Percentiles rank a stretch among this genome's conserved stretches.
These are phyloP conservation scores for Troides aeacus DNA, from an alignment of 2,888 invertebrate species.

Conservation along the genomic window DNA sequence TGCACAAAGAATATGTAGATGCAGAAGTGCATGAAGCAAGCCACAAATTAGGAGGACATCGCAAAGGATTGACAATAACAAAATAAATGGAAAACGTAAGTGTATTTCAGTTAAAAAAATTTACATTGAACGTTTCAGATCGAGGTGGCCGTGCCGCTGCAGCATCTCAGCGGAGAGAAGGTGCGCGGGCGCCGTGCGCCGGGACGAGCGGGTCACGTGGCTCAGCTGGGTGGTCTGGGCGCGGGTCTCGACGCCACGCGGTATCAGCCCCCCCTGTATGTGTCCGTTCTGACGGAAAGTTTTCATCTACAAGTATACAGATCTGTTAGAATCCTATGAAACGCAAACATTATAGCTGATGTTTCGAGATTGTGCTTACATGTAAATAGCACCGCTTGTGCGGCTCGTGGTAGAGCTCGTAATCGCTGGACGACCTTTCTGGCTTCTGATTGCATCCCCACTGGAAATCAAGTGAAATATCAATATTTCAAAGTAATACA, in stretches of 20 bases:
- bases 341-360: background rate
- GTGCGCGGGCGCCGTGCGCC: constrained; percentile 67
- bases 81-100: constrained; percentile 1
- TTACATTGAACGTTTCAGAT: constrained; percentile 52
- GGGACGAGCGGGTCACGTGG: constrained; percentile 67
- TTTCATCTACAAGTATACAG: constrained; percentile 57
- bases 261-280: constrained; percentile 37
- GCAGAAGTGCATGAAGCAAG: too few relatives aligned
- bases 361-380: constrained; percentile 42
- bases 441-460: constrained; percentile 71
- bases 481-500: background rate
- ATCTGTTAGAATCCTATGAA: background rate
- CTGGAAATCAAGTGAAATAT: constrained; percentile 43
- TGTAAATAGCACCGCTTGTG: constrained; percentile 74
- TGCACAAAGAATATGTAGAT: too few relatives aligned
- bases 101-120: constrained; percentile 18
- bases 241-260: constrained; percentile 54
- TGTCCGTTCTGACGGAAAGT: constrained; percentile 60
- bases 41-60: too few relatives aligned
- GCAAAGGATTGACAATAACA: too few relatives aligned
- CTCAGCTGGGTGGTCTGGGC: constrained; percentile 64
- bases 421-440: constrained; percentile 72
- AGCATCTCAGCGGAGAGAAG: constrained; percentile 66
- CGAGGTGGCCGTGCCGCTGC: constrained; percentile 68
- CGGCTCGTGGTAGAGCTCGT: constrained; percentile 72